These are phyloP conservation scores for Hydrophis major DNA, from an alignment of 2,797 vertebrate genomes.

Conservation along the genomic window DNA sequence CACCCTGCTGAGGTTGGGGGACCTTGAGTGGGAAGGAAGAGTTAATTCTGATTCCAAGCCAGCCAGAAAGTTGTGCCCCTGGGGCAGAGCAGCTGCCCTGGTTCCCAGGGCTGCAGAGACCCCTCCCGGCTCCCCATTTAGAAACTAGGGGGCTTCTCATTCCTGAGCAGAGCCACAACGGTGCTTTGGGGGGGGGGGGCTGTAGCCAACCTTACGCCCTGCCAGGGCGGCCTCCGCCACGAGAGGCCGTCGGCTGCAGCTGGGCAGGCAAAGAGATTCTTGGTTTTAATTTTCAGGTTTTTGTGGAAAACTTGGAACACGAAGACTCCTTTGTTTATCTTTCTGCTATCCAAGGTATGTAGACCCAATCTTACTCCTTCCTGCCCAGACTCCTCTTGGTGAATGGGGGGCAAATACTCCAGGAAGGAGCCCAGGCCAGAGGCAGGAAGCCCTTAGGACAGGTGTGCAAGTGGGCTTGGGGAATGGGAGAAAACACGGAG, in stretches of 20 bases:
- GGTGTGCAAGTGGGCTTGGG: neutral
- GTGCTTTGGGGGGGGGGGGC: neutral
- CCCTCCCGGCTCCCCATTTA: neutral
- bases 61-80: neutral
- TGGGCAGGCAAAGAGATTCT: neutral
- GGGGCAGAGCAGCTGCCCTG: no score
- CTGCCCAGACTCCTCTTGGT: neutral
- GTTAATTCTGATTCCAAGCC: neutral
- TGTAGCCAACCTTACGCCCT: neutral
- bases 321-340: slow-evolving; percentile 93
- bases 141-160: neutral
- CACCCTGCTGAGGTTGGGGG: neutral
- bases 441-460: neutral
- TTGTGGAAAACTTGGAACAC: slow-evolving; percentile 89
- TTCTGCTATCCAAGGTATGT: slow-evolving; percentile 93
- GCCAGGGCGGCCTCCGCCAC: neutral
- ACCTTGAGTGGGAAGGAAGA: neutral
- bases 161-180: no score
- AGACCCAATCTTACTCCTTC: fast-evolving
- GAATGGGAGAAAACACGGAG: fast-evolving
- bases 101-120: neutral
- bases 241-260: neutral
- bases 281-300: slow-evolving; percentile 76
- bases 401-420: neutral
- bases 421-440: neutral